Conservation (phyloP, 2,888 invertebrate species). For the Drosophila demipolita region DNA sequence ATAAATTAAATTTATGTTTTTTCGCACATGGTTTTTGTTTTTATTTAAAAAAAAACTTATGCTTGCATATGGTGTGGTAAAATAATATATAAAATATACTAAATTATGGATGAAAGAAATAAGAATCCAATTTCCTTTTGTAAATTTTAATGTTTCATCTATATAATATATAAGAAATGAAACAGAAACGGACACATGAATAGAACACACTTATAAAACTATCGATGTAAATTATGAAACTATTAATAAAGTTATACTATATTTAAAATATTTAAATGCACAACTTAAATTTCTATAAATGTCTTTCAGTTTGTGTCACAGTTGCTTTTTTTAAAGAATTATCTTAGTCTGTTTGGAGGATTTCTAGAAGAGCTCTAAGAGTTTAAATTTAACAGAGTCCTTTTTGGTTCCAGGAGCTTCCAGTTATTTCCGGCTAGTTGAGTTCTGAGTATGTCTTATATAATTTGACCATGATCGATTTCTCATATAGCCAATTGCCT, state of each 20-base stretch:
- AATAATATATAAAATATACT: constrained; percentile 53
- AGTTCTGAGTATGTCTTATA: neutral
- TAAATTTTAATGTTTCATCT: constrained; percentile 65
- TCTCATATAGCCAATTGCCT: constrained; percentile 25
- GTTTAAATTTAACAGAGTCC: neutral
- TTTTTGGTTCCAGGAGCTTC: neutral
- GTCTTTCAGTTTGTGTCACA: neutral
- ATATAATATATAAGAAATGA: constrained; percentile 44
- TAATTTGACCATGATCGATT: neutral
- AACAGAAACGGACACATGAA: constrained; percentile 26
- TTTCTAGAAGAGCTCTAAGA: neutral
- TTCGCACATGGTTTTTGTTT: constrained; percentile 30
- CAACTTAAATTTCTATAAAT: neutral
- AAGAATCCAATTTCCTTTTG: constrained; percentile 51
- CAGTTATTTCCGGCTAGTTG: neutral
- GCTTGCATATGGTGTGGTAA: constrained; percentile 79
- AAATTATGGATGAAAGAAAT: constrained; percentile 6
- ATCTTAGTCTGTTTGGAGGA: neutral
- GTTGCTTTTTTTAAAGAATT: neutral
- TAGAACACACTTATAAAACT: constrained; percentile 31
- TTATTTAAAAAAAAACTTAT: neutral
- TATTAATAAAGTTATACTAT: constrained; percentile 54
- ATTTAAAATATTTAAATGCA: constrained; percentile 50
- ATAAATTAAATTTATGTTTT: constrained; percentile 32
- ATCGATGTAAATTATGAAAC: constrained; percentile 60